Conservation (phyloP, 2,888 invertebrate species). For the Lordiphosa fenestrarum region DNA sequence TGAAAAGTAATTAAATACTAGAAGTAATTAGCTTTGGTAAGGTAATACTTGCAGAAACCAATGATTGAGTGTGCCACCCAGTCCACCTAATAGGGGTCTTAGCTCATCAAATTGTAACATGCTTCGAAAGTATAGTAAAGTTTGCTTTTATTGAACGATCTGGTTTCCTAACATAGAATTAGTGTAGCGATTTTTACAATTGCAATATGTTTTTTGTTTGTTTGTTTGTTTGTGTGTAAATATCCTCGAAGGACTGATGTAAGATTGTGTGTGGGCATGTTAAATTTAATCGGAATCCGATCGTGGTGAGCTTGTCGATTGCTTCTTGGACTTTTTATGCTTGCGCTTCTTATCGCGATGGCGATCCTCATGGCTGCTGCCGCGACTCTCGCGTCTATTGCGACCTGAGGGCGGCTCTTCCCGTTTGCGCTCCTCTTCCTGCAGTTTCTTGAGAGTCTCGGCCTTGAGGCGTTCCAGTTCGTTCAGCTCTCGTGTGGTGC, state of each 20-base stretch:
- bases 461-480: conserved; percentile 79
- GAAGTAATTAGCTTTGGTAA: no score
- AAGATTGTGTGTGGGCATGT: conserved; percentile 1
- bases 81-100: no score
- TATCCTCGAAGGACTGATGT: conserved; percentile 4
- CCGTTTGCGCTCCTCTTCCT: conserved; percentile 69
- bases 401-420: conserved; percentile 18
- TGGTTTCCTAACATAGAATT: conserved; percentile 7
- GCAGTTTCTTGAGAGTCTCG: conserved; percentile 78
- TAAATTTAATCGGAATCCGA: conserved; percentile 56
- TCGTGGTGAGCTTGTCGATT: conserved; percentile 68
- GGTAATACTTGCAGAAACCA: no score
- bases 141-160: conserved; percentile 30
- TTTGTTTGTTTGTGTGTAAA: conserved; percentile 4
- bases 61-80: no score
- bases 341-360: conserved; percentile 73
- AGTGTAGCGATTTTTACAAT: conserved; percentile 25
- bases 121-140: conserved; percentile 1
- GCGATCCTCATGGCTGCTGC: conserved; percentile 42
- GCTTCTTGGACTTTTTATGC: conserved; percentile 78
- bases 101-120: no score
- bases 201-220: conserved; percentile 6
- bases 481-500: conserved; percentile 76
- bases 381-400: conserved; percentile 40
- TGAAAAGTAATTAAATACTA: no score